Conservation (phyloP, 2,888 invertebrate genomes). For the Boloria selene region DNA sequence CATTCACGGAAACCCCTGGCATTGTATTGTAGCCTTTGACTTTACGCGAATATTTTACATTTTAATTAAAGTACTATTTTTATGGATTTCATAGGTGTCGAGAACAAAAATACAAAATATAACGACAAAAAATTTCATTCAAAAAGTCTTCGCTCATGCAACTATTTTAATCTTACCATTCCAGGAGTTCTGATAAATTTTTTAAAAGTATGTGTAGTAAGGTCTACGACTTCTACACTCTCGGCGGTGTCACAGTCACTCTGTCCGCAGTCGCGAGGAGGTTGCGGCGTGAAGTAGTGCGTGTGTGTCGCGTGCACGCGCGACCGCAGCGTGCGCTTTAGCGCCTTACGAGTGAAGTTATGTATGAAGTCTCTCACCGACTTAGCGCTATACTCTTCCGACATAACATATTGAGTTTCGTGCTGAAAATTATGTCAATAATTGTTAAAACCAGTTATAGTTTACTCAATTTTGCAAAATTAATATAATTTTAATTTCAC, state of each 20-base stretch:
- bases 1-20: too few relatives aligned
- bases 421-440: conserved; percentile 69
- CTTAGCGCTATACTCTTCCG: conserved; percentile 74
- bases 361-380: conserved; percentile 79
- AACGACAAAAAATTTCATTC: background rate
- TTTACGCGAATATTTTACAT: too few relatives aligned
- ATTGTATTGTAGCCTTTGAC: too few relatives aligned
- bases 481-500: too few relatives aligned
- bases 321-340: conserved; percentile 69
- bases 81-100: background rate
- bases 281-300: conserved; percentile 60
- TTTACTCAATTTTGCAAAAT: too few relatives aligned
- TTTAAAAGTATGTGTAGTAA: conserved; percentile 85
- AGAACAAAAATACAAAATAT: background rate
- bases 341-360: conserved; percentile 72
- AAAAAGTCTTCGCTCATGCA: background rate
- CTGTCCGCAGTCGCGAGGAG: too few relatives aligned
- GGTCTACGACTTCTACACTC: conserved; percentile 83
- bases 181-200: conserved; percentile 82
- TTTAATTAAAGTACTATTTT: too few relatives aligned
- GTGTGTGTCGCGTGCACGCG: conserved; percentile 65
- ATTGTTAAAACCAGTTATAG: conserved; percentile 8
- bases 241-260: conserved; percentile 21
- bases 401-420: conserved; percentile 86
- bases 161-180: conserved; percentile 72